Conservation (phyloP, 2,113 vertebrate genomes). For the Otocyon megalotis region DNA sequence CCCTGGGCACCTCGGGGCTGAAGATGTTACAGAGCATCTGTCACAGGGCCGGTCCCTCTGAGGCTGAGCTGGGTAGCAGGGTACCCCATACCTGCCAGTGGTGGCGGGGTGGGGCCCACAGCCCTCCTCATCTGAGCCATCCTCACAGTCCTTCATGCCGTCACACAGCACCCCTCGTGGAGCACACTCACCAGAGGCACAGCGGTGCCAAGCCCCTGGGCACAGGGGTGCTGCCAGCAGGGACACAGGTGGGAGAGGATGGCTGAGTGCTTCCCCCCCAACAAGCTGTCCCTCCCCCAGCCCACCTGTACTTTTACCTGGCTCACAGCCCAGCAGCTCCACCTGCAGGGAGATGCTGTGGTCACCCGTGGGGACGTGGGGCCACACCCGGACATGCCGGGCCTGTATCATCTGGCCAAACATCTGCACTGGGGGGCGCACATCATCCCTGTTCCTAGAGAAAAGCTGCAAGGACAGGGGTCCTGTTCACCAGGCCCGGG, state of each 20-base stretch:
- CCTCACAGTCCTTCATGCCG: conserved; percentile 86
- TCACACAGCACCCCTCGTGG: conserved; percentile 82
- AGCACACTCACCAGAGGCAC: conserved; percentile 72
- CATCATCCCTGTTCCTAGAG: conserved; percentile 84
- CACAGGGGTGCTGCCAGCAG: background rate
- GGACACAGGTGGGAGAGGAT: conserved; percentile 68
- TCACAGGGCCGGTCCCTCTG: background rate
- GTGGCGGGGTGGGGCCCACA: conserved; percentile 71
- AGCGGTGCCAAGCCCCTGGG: background rate
- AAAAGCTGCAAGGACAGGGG: conserved; percentile 84
- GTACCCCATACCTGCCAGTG: conserved; percentile 48
- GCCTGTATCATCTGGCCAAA: conserved; percentile 89
- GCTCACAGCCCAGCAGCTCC: conserved; percentile 93
- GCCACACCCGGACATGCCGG: conserved; percentile 90
- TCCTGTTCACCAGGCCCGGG: no score
- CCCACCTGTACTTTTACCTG: conserved; percentile 80
- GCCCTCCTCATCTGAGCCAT: conserved; percentile 88
- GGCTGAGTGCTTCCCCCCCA: background rate
- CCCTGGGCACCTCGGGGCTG: background rate
- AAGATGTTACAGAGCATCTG: background rate
- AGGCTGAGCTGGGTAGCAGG: rapidly evolving
- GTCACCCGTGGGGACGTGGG: conserved; percentile 84
- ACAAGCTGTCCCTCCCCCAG: no score
- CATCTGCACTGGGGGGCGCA: conserved; percentile 77
- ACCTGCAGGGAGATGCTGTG: conserved; percentile 86